Evolutionary conservation across 92 coral and sea anemone genomes (phyloP), one percentile per base, ranked within the genome.

Genomic region (Epizoanthus illoricatus): DNA sequence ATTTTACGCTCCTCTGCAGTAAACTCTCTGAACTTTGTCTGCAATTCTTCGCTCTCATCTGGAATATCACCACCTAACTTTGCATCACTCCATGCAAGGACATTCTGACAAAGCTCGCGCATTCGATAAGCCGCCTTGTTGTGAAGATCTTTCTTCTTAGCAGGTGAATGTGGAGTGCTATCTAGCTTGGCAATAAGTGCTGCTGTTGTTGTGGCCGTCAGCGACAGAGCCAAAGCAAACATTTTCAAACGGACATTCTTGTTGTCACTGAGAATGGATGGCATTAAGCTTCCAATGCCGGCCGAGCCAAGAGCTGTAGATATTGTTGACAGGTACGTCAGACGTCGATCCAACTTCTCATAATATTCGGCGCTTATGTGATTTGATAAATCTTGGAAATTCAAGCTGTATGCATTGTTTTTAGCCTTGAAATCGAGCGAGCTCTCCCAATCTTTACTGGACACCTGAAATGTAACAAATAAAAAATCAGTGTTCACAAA

Each of bases 81-180:
- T 20, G 59, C 40, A 45, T 71, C 60, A 19, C 76, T 19, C 76
- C 76, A 71, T 10, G 41, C 61, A 19, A 18, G 17, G 54, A 71
- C 59, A 12, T 19, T 71, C 1, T 43, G n/a, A 18, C 17, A 4
- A 20, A 71, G 59, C 4, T 45, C n/a, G 5, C 9, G n/a, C 24
- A 17, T 5, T 1, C 36, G 42, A 71, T 45, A 71, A 71, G 33
- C 61, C 11, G 76, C 59, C 39, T 20, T 45, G 39, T 45, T 17
- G 45, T 71, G 76, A 5, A 71, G 61, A 9, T 71, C 61, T 16
- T 71, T 56, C 55, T 20, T 71, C 76, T 71, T 71, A n/a, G 2
- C 21, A n/a, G 57, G 28, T 0, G 61, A 71, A 28, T 63, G 68
- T 2, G 3, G 0, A 9, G 68, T 63, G 68, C 68, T 21, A 11